Conservation (phyloP, 2,888 invertebrate genomes). For the Limnephilus lunatus region DNA sequence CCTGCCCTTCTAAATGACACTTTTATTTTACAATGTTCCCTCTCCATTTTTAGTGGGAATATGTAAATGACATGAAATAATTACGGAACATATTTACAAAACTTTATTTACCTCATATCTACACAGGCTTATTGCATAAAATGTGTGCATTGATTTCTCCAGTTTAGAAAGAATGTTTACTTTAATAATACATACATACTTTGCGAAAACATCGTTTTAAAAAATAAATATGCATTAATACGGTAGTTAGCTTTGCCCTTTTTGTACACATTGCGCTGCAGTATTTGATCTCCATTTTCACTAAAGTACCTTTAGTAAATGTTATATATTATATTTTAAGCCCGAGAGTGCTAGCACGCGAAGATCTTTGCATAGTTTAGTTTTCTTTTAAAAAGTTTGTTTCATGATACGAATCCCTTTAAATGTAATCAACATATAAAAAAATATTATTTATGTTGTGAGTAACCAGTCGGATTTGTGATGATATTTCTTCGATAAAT, state of each 20-base stretch:
- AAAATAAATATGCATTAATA: neutral
- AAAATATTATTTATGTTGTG: too few relatives aligned
- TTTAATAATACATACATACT: too few relatives aligned
- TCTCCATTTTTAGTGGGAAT: neutral
- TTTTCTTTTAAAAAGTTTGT: too few relatives aligned
- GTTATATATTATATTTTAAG: too few relatives aligned
- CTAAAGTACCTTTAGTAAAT: too few relatives aligned
- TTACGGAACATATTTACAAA: neutral
- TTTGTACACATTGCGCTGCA: too few relatives aligned
- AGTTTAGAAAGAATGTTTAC: neutral
- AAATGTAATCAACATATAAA: too few relatives aligned
- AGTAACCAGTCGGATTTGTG: neutral
- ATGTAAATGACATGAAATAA: neutral
- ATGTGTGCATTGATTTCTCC: neutral
- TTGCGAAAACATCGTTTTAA: neutral
- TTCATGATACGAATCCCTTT: too few relatives aligned
- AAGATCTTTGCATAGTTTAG: too few relatives aligned
- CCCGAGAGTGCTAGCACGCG: too few relatives aligned
- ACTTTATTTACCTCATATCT: neutral
- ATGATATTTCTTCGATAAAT: neutral
- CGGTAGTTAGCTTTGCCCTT: too few relatives aligned
- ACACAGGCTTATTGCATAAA: neutral
- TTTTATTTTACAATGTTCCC: constrained; percentile 30
- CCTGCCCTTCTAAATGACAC: constrained; percentile 44
- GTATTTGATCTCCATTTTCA: too few relatives aligned